Evolutionary conservation across 2,797 vertebrate species (phyloP), one percentile per base, ranked within the genome.

Genomic region (Artibeus lituratus): DNA sequence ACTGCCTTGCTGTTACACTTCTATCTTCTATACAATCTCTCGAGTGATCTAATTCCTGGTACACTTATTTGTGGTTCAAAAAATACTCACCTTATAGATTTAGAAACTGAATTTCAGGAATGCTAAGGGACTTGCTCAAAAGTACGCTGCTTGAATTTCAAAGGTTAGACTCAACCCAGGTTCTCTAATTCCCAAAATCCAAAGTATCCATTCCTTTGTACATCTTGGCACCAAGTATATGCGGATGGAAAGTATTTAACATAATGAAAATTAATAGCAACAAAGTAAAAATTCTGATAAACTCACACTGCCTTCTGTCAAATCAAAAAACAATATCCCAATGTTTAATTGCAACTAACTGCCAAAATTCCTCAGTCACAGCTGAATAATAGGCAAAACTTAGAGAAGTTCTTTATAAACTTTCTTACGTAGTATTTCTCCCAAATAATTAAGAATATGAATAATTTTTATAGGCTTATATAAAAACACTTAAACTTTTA

Each of bases 211-310:
- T 4, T 55, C 44, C 3, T 47, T 95, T 85, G 86, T 29, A 78
- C 24, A 44, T 78, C 62, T 59, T 81, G 88, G 19, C 76, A 7
- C 37, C 22, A 77, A 69, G 19, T 77, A 47, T 8, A 29, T 39
- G 10, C 26, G 18, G 53, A 82, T 96, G 49, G 3, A 74, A 84
- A 69, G 3, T 55, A 70, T 74, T 73, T 92, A 53, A 94, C 89
- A 89, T 57, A 90, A 77, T 44, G 35, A 47, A 32, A 89, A 91
- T 69, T 69, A 84, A 72, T 59, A n/a, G 39, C 59, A 55, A 92
- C 21, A 94, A 67, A 84, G 39, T 82, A 5, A 93, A 22, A 94
- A 86, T 89, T 91, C 26, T 91, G 29, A 89, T 90, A 92, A 94
- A 53, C 11, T 29, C 95, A 65, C 35, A 76, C 81, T 83, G 21